Percentiles rank a stretch among this genome's conserved stretches.
Evolutionary conservation across 2,113 vertebrate species (phyloP).

Genomic region (Sturnus vulgaris): DNA sequence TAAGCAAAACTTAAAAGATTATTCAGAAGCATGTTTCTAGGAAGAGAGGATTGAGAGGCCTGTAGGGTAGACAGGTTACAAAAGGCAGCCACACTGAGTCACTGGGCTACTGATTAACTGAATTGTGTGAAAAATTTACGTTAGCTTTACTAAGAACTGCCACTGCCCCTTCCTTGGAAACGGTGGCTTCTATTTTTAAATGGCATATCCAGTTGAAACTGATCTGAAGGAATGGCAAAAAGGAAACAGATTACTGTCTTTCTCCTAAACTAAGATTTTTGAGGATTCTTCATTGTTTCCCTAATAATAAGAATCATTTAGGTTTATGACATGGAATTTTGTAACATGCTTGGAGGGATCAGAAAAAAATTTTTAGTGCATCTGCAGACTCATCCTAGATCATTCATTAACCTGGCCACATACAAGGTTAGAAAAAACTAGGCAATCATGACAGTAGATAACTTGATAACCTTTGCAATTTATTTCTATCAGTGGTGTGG

Average conservation of each 20-base stretch:
- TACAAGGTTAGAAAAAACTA: background rate
- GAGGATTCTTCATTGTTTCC: background rate
- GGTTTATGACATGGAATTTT: background rate
- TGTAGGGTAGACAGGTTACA: background rate
- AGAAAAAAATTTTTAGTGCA: background rate
- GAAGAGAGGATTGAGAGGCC: background rate
- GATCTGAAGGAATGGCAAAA: background rate
- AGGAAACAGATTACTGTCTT: background rate
- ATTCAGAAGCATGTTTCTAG: background rate
- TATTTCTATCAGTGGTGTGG: background rate
- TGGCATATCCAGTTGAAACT: background rate
- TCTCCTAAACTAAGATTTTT: background rate
- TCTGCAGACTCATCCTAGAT: background rate
- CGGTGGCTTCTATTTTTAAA: background rate
- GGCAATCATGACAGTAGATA: background rate
- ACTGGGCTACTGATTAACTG: background rate
- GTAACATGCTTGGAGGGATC: background rate
- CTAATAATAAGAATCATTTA: background rate
- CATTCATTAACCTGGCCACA: background rate
- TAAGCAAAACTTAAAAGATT: background rate
- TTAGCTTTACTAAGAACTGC: background rate
- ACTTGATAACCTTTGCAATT: background rate
- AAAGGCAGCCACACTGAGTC: background rate
- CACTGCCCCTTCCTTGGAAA: background rate
- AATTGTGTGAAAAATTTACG: background rate